phyloP scores from a whole-genome alignment of 1,140 invertebrate genomes.

The Bombus consobrinus region DNA sequence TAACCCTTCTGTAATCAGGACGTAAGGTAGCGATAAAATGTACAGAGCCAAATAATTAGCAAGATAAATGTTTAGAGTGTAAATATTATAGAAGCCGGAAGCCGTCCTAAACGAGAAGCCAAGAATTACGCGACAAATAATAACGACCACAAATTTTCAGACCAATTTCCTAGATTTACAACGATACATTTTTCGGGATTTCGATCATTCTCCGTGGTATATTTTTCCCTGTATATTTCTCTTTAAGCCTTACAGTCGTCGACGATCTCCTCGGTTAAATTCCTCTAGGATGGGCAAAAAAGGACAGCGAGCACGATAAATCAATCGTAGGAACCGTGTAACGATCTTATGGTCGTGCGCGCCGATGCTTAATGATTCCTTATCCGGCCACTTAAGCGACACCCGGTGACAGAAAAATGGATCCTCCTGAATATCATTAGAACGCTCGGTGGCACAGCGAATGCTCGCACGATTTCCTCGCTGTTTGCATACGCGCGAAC shows the following conservation, averaged over 20 bases:
- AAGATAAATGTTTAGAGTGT: no score
- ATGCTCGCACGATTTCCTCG: slow-evolving; percentile 25
- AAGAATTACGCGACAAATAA: background rate
- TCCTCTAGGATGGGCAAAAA: background rate
- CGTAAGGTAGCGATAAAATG: no score
- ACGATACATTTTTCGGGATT: background rate
- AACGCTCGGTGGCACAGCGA: slow-evolving; percentile 2
- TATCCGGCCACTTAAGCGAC: slow-evolving; percentile 24
- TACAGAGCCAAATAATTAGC: no score
- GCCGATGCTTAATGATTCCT: slow-evolving; percentile 41
- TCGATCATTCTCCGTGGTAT: no score
- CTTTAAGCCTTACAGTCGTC: no score
- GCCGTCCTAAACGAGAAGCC: no score
- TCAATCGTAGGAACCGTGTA: background rate
- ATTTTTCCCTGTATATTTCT: no score
- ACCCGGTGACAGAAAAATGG: slow-evolving; percentile 47
- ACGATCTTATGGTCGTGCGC: slow-evolving; percentile 3
- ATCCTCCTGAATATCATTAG: slow-evolving; percentile 43
- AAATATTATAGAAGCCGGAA: no score
- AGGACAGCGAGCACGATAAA: background rate
- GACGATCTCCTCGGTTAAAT: no score
- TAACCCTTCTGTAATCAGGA: no score
- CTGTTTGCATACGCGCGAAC: slow-evolving; percentile 2
- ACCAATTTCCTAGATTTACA: background rate
- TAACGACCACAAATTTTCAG: no score